Evolutionary conservation across 1,140 invertebrate genomes (phyloP).

Genomic region (Zaprionus gabonicus): DNA sequence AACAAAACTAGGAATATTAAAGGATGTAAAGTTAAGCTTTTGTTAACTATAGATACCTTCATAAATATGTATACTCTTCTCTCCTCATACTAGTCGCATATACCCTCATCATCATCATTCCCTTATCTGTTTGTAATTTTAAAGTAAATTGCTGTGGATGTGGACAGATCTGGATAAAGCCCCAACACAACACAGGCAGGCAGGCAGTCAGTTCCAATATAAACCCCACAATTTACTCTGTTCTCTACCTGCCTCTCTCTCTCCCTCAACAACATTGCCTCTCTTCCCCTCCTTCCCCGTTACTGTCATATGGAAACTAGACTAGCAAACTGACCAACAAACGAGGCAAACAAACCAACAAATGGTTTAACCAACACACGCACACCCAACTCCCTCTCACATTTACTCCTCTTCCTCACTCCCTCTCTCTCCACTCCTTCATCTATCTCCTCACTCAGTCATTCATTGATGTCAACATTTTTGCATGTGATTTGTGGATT

Average conservation of each 20-base stretch:
- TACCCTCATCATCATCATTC: not conserved
- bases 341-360: constrained; percentile 16
- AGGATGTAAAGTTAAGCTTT: too few relatives aligned
- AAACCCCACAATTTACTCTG: too few relatives aligned
- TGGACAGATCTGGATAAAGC: constrained; percentile 40
- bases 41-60: too few relatives aligned
- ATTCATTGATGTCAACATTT: constrained; percentile 81
- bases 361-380: constrained; percentile 6
- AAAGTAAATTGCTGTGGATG: constrained; percentile 66
- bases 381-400: not conserved
- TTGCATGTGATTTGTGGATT: constrained; percentile 62
- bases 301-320: constrained; percentile 25
- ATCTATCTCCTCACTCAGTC: not conserved
- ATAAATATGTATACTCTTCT: too few relatives aligned
- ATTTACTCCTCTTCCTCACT: too few relatives aligned
- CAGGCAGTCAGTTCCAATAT: too few relatives aligned
- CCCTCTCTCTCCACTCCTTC: not conserved
- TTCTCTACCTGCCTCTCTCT: not conserved
- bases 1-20: too few relatives aligned
- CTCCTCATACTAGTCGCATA: not conserved
- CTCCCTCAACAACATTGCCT: constrained; percentile 14
- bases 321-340: constrained; percentile 34
- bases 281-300: not conserved
- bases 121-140: constrained; percentile 53
- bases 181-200: too few relatives aligned